Base-by-base conservation (phyloP, 2,113 vertebrate species). In the Apteryx owenii region DNA sequence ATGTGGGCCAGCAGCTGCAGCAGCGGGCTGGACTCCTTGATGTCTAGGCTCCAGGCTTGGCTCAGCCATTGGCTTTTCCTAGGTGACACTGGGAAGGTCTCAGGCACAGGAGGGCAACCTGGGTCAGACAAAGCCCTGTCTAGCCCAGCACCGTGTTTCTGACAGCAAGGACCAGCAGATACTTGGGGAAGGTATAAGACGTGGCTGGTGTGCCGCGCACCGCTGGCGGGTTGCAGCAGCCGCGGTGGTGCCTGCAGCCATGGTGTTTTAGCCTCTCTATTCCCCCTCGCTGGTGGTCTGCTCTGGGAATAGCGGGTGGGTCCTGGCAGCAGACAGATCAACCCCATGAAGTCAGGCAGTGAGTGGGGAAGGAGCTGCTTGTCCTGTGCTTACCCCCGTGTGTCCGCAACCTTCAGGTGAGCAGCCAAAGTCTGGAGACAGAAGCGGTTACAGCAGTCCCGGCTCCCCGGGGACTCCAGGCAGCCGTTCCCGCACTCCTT, bases 391-490 rank as follows among this genome's bases (percentile, higher is more conserved):
- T 25, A 46, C 58, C n/a, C 58, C 10, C 46, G 76, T 40, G 48
- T 70, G 17, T 79, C 16, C 78, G n/a, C 68, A 33, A 62, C 68
- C 76, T 44, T 21, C 89, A 98, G 98, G 95, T 89, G 99, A 99
- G 90, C 96, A 98, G 36, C 97, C 98, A 17, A 99, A 98, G 95
- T 99, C 99, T 5, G 98, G 98, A 62, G 99, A 98, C 62, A 97
- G 97, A 92, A 99, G 99, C 68, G 99, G 99, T 91, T 99, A 99
- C 96, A 99, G 98, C 98, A 99, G 99, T 96, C 99, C 99, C 1
- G 99, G 99, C 33, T 99, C 99, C 40, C 99, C 99, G 4, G 99
- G 99, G 56, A 99, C 99, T 6, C 99, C 99, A 0, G 97, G 98
- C 78, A 99, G 99, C 97, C 99, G 99, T 36, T 98, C 99, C 29